Base-by-base conservation (phyloP, 2,888 invertebrate genomes). In the Tetropium fuscum region DNA sequence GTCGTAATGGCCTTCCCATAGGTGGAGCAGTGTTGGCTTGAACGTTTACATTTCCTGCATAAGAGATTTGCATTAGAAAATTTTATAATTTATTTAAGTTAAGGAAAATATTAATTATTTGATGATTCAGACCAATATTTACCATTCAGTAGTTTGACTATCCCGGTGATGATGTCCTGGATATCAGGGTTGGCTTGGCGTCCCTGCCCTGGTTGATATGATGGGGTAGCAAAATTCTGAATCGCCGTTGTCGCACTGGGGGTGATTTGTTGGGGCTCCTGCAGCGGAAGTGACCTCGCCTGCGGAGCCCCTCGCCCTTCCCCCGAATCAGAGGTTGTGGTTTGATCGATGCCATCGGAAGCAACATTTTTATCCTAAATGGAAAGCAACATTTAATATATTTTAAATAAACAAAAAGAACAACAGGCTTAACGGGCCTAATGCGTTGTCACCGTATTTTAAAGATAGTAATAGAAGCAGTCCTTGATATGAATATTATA, bases 81-180 rank as follows among this genome's bases (percentile, higher is more conserved):
- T n/a, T n/a, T n/a, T n/a, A n/a, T n/a, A n/a, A n/a, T n/a, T n/a
- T n/a, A n/a, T n/a, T n/a, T n/a, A n/a, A n/a, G n/a, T n/a, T n/a
- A n/a, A n/a, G n/a, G n/a, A n/a, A n/a, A n/a, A n/a, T n/a, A n/a
- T n/a, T n/a, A n/a, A n/a, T n/a, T n/a, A n/a, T n/a, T n/a, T n/a
- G n/a, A n/a, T n/a, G n/a, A n/a, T n/a, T n/a, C n/a, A n/a, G n/a
- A n/a, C 0, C 3, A 13, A 4, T 3, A 36, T 60, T 58, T 43
- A 0, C 95, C 95, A 65, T 95, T 94, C 1, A 95, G 82, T 7
- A 95, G 80, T 78, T 95, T 94, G 0, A 95, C 94, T 44, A 95
- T 91, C 5, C 95, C 95, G 1, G 93, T 93, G 25, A 95, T 93
- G 20, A 95, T 94, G 73, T 95, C 94, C 78, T 95, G 94, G 56